A percentile compares a stretch with the other conserved stretches of the same genome.
Conservation (phyloP, 2,797 vertebrate species). For the Syndactyla subalaris region DNA sequence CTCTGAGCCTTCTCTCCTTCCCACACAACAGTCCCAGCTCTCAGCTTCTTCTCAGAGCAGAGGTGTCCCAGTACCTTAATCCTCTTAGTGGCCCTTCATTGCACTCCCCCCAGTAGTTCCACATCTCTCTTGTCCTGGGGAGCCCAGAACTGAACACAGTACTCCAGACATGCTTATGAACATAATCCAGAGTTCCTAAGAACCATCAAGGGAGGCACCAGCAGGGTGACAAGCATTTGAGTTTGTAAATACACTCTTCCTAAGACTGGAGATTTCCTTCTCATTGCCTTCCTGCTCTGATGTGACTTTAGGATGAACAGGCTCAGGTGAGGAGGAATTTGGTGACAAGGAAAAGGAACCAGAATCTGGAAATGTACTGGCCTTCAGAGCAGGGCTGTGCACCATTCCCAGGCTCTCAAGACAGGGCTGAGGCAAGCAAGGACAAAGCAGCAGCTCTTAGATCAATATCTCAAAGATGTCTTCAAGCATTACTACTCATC, state of each 20-base stretch:
- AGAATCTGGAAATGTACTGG: neutral
- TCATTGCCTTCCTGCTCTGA: neutral
- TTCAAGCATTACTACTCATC: constrained; percentile 7
- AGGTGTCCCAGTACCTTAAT: neutral
- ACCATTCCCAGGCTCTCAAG: neutral
- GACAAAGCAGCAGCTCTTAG: neutral
- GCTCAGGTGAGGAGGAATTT: neutral
- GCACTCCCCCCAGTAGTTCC: neutral
- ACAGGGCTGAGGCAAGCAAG: neutral
- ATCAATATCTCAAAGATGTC: neutral
- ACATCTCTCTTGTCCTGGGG: neutral
- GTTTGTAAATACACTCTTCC: neutral
- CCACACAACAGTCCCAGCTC: neutral
- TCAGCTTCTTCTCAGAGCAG: neutral
- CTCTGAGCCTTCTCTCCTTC: neutral
- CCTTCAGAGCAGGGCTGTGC: neutral
- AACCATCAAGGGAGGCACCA: neutral
- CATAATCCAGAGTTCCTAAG: neutral
- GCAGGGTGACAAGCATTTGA: neutral
- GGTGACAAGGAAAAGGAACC: neutral
- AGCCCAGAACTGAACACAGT: neutral
- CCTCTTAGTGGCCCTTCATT: neutral
- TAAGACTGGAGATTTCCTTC: neutral
- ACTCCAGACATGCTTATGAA: neutral
- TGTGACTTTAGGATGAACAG: neutral